Evolutionary conservation across 2,888 invertebrate species (phyloP).

Genomic region (Andrena hattorfiana): DNA sequence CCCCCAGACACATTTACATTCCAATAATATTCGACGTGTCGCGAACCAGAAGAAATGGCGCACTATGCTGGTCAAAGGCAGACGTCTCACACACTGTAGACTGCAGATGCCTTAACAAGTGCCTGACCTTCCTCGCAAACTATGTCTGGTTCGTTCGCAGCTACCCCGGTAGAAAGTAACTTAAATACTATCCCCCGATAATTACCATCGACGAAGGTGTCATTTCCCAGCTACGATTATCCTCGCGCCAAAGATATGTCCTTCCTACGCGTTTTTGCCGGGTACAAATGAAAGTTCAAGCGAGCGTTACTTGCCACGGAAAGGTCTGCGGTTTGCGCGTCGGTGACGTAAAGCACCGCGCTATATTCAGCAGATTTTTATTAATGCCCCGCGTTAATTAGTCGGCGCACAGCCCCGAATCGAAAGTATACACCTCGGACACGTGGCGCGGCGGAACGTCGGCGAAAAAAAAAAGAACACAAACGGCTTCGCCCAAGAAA

Average conservation of each 20-base stretch:
- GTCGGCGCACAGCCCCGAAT: background rate
- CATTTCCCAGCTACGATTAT: slow-evolving; percentile 30
- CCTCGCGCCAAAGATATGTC: slow-evolving; percentile 15
- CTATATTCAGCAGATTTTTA: background rate
- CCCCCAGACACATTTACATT: background rate
- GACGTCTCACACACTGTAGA: too few species aligned
- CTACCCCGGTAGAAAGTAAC: background rate
- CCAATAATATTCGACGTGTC: background rate
- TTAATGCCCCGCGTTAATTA: slow-evolving; percentile 2
- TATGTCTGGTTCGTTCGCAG: slow-evolving; percentile 1
- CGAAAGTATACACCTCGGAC: slow-evolving; percentile 4
- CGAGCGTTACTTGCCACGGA: slow-evolving; percentile 25
- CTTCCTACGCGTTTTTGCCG: slow-evolving; percentile 53
- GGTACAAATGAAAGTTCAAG: slow-evolving; percentile 46
- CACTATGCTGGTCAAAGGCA: too few species aligned
- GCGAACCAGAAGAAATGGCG: too few species aligned
- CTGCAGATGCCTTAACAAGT: background rate
- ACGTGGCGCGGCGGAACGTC: background rate
- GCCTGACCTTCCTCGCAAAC: background rate
- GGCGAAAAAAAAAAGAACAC: background rate
- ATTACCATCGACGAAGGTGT: slow-evolving; percentile 1
- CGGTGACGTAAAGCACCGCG: slow-evolving; percentile 41
- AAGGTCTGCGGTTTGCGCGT: slow-evolving; percentile 19
- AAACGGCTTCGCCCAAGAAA: background rate
- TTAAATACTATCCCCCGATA: background rate